Base-by-base conservation (phyloP, 2,797 vertebrate genomes). In the Kryptolebias ocellatus region DNA sequence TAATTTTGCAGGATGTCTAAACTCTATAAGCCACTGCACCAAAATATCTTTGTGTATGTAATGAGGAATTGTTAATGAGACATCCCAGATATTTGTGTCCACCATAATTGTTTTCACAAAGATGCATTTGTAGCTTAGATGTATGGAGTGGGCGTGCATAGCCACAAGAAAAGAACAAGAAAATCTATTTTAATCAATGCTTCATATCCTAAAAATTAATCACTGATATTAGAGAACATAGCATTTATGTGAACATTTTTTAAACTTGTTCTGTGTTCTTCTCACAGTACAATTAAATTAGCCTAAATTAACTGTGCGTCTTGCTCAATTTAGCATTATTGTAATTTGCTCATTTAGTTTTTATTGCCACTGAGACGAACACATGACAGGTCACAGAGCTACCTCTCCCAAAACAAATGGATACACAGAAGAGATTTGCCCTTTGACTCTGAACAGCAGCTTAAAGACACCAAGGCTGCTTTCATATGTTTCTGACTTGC, bases 401-500 rank as follows among this genome's bases (percentile, higher is more conserved):
- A 29, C 46, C 8, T 57, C 46, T 12, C 34, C 14, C 3, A 16
- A 54, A 64, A n/a, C 52, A 58, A 27, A 71, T 44, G 39, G 7
- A 72, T 46, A 55, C 28, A 55, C 37, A 31, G 53, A 63, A 29
- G 34, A 28, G 64, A 60, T 64, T 69, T 20, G 14, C 42, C 14
- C 46, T 78, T 47, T 57, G 50, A 70, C 58, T 52, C 49, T 57
- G 15, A 73, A 63, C 61, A 71, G 49, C 24, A 9, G 27, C 74
- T 64, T 46, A 31, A 56, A 67, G 42, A 59, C 39, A 53, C 16
- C 11, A 42, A 45, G 62, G 45, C 31, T 51, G 45, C 53, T 70
- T 53, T 61, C 60, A 59, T 56, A 77, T 72, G 70, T 81, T 86
- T 78, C 55, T 1, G 31, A 12, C 73, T 68, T 64, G 71, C 79